Conservation (phyloP, 2,888 invertebrate species). For the Drosophila cracens region DNA sequence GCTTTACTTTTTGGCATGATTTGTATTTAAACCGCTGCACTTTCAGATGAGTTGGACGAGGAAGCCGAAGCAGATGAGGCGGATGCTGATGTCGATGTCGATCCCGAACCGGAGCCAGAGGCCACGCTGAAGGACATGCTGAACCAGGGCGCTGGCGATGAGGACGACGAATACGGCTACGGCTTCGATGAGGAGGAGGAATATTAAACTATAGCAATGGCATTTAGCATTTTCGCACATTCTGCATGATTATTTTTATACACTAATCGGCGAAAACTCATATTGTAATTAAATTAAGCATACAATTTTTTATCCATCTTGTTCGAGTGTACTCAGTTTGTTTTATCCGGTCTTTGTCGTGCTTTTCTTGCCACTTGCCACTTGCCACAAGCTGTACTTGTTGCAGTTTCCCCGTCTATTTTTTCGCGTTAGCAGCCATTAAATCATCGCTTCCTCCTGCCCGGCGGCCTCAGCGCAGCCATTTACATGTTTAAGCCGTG, state of each 20-base stretch:
- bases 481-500: constrained; percentile 77
- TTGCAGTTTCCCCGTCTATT: constrained; percentile 31
- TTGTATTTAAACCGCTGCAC: not conserved
- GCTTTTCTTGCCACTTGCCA: not conserved
- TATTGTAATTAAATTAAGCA: constrained; percentile 61
- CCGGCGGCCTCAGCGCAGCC: constrained; percentile 49
- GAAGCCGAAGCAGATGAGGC: constrained; percentile 70
- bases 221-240: constrained; percentile 23
- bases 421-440: constrained; percentile 64
- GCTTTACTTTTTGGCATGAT: not conserved
- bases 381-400: constrained; percentile 44
- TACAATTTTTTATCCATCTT: constrained; percentile 12
- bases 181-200: constrained; percentile 90
- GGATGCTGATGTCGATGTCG: constrained; percentile 59
- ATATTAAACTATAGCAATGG: constrained; percentile 69
- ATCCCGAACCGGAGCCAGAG: constrained; percentile 84
- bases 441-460: constrained; percentile 62
- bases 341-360: not conserved
- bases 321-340: not conserved
- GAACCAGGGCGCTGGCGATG: constrained; percentile 87
- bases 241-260: constrained; percentile 19
- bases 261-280: constrained; percentile 38
- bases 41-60: constrained; percentile 80
- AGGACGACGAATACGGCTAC: constrained; percentile 89
- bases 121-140: constrained; percentile 87